Percentiles rank a stretch among this genome's conserved stretches.
These are phyloP conservation scores for Corvus hawaiiensis DNA, from an alignment of 2,113 vertebrate species.

Conservation along the genomic window DNA sequence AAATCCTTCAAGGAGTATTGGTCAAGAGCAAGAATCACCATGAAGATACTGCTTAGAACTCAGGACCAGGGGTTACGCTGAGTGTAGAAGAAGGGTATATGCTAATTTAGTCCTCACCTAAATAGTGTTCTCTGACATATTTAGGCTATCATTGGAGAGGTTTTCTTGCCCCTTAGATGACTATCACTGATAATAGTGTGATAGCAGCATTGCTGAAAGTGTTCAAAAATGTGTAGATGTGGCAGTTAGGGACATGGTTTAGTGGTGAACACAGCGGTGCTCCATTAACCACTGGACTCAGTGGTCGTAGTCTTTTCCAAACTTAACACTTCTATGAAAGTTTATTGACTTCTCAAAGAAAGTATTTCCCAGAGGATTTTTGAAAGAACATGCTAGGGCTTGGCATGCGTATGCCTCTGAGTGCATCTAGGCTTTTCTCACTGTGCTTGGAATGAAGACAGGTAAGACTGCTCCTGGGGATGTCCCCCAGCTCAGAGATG, in stretches of 20 bases:
- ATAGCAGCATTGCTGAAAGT: background rate
- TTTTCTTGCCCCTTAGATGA: background rate
- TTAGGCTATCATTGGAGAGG: background rate
- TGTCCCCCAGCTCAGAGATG: background rate
- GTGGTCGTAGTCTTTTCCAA: background rate
- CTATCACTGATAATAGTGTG: background rate
- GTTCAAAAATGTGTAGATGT: background rate
- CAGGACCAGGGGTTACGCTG: background rate
- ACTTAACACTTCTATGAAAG: background rate
- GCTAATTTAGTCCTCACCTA: background rate
- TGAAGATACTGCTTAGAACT: background rate
- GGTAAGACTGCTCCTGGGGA: background rate
- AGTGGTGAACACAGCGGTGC: background rate
- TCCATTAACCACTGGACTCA: background rate
- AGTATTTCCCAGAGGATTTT: background rate
- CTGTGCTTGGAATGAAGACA: background rate
- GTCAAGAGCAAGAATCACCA: background rate
- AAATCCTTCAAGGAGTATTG: background rate
- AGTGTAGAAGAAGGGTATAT: background rate
- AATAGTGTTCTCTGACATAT: background rate
- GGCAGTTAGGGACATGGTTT: background rate
- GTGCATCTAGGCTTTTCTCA: background rate
- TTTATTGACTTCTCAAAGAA: background rate
- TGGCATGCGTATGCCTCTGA: background rate
- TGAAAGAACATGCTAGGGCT: background rate